A percentile compares a stretch with the other conserved stretches of the same genome.
Conservation (phyloP, 2,113 vertebrate genomes). For the Cinclus cinclus region DNA sequence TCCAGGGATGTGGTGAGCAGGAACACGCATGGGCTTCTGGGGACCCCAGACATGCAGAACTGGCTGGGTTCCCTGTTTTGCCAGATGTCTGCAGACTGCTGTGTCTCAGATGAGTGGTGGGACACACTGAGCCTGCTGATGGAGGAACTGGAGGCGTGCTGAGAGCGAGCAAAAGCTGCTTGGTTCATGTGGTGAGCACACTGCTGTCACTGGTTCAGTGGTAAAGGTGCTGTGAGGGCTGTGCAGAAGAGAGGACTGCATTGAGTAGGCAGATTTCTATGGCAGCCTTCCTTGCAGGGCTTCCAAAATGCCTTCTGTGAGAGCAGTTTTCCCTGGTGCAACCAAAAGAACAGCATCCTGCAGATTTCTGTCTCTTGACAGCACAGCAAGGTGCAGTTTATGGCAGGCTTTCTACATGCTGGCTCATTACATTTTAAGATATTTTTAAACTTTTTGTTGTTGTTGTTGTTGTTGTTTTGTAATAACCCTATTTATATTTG, state of each 20-base stretch:
- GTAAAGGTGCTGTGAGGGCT: background rate
- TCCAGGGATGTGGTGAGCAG: background rate
- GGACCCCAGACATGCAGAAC: background rate
- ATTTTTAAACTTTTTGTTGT: background rate
- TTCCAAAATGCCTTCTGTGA: background rate
- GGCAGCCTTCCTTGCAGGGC: background rate
- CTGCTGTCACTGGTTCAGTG: background rate
- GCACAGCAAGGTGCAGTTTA: background rate
- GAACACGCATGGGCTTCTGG: background rate
- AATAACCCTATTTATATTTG: background rate
- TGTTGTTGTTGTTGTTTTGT: background rate
- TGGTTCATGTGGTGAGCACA: fast-evolving
- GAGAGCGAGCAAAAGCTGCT: background rate
- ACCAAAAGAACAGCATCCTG: background rate
- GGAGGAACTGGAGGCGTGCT: background rate
- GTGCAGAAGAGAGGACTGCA: fast-evolving
- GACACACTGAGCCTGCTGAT: background rate
- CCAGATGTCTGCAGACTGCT: background rate
- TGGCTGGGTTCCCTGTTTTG: background rate
- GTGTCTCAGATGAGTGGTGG: background rate
- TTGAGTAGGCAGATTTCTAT: background rate
- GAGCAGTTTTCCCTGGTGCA: background rate
- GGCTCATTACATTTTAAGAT: background rate
- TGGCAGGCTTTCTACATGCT: background rate
- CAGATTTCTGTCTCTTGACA: background rate